Percentiles rank a stretch among this genome's conserved stretches.
These are phyloP conservation scores for Lordiphosa clarofinis DNA, from an alignment of 1,140 invertebrate genomes.

Conservation along the genomic window DNA sequence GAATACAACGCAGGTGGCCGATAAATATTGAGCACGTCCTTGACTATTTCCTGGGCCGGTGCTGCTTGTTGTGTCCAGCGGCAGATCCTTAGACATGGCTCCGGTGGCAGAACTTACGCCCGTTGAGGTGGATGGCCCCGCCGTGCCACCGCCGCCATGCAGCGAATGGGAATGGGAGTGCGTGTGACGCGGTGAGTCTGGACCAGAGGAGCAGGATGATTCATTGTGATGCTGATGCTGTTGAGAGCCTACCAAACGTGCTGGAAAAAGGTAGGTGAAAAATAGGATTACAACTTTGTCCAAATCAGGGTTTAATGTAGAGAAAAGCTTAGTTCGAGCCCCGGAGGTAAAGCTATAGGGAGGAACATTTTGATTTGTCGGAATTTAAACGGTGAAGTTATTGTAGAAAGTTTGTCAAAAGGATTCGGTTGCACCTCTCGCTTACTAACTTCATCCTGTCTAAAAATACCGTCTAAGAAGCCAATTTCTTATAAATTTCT, in stretches of 20 bases:
- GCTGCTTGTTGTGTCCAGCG: constrained; percentile 50
- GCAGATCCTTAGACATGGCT: constrained; percentile 64
- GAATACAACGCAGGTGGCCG: constrained; percentile 96
- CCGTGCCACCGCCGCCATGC: constrained; percentile 36
- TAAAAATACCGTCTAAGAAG: no score
- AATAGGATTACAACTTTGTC: not conserved
- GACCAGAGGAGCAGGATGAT: constrained; percentile 79
- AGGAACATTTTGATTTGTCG: no score
- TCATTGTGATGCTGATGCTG: constrained; percentile 78
- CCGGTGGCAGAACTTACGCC: constrained; percentile 50
- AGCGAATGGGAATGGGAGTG: constrained; percentile 58
- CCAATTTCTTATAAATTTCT: no score
- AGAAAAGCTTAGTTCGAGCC: no score
- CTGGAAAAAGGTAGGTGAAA: constrained; percentile 30
- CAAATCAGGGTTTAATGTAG: no score
- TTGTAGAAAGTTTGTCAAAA: no score
- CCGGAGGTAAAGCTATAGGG: no score
- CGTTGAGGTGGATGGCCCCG: constrained; percentile 35
- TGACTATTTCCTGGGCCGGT: constrained; percentile 38
- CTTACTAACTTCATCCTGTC: no score
- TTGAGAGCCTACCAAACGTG: constrained; percentile 72
- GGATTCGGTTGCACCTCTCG: no score
- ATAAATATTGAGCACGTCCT: constrained; percentile 92
- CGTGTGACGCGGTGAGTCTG: constrained; percentile 76
- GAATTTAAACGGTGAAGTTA: no score